phyloP scores from a whole-genome alignment of 2,797 vertebrate genomes.

The Enteromius trimaculatus region DNA sequence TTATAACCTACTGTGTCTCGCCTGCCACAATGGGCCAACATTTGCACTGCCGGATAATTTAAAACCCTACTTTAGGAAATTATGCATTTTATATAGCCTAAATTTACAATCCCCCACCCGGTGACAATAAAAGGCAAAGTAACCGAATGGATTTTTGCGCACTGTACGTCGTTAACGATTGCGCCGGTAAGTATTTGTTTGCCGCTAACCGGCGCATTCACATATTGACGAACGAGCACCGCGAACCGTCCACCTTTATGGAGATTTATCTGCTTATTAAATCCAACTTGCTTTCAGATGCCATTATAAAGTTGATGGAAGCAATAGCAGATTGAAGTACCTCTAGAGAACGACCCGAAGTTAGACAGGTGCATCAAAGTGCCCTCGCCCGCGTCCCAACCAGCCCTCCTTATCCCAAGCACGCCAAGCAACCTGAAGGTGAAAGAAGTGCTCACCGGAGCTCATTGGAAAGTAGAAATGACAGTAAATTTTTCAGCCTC shows the following conservation, averaged over 20 bases:
- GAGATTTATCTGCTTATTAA: slow-evolving; percentile 84
- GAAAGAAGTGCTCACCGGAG: slow-evolving; percentile 95
- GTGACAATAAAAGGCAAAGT: slow-evolving; percentile 50
- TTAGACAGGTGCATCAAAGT: slow-evolving; percentile 71
- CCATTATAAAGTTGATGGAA: slow-evolving; percentile 80
- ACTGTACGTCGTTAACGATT: slow-evolving; percentile 36
- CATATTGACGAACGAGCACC: slow-evolving; percentile 64
- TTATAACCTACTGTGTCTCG: slow-evolving; percentile 72
- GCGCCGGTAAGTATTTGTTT: slow-evolving; percentile 47
- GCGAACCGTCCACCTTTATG: slow-evolving; percentile 74
- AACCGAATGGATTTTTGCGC: slow-evolving; percentile 49
- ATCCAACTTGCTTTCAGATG: slow-evolving; percentile 69
- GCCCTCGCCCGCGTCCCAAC: slow-evolving; percentile 54
- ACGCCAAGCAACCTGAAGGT: slow-evolving; percentile 83
- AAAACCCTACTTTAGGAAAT: slow-evolving; percentile 77
- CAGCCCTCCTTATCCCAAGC: slow-evolving; percentile 48
- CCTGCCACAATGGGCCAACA: slow-evolving; percentile 64
- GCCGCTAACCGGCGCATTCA: slow-evolving; percentile 29
- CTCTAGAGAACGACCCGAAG: slow-evolving; percentile 64
- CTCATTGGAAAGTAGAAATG: slow-evolving; percentile 94
- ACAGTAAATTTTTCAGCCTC: slow-evolving; percentile 96
- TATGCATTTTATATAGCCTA: slow-evolving; percentile 76
- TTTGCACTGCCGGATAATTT: slow-evolving; percentile 71
- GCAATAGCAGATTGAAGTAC: slow-evolving; percentile 69
- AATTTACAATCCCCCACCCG: slow-evolving; percentile 48